phyloP scores from a whole-genome alignment of 2,113 vertebrate genomes.

The Cheirogaleus medius region DNA sequence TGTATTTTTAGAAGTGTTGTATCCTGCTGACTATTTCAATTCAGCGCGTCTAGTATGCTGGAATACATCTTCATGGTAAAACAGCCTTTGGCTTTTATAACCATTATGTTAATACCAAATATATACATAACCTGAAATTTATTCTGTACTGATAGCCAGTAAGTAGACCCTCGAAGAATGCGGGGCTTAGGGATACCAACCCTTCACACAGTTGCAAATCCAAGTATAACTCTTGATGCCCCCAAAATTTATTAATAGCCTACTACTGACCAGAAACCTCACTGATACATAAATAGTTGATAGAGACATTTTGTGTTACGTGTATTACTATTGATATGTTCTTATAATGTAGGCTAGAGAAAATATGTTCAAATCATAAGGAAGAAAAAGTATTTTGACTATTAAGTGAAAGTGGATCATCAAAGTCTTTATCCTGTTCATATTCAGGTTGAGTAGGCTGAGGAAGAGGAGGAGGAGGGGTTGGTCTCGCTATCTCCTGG shows the following conservation, averaged over 20 bases:
- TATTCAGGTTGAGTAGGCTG: background rate
- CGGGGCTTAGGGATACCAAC: background rate
- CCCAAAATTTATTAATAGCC: background rate
- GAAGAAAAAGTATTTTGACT: background rate
- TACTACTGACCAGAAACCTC: background rate
- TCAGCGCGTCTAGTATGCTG: background rate
- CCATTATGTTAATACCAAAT: background rate
- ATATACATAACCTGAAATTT: background rate
- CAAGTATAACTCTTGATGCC: background rate
- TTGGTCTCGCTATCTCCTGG: background rate
- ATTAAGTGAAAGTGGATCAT: background rate
- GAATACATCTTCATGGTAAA: background rate
- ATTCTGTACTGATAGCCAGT: background rate
- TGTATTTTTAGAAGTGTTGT: background rate
- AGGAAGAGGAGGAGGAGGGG: background rate
- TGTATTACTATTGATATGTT: background rate
- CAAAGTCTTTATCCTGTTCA: background rate
- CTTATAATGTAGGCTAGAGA: background rate
- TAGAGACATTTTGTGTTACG: background rate
- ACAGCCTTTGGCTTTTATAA: background rate
- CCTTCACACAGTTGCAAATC: background rate
- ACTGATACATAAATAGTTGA: background rate
- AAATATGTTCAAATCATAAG: background rate
- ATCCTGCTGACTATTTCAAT: background rate
- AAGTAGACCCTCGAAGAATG: background rate